phyloP scores from a whole-genome alignment of 2,888 invertebrate species.

The Melipona bicolor region DNA sequence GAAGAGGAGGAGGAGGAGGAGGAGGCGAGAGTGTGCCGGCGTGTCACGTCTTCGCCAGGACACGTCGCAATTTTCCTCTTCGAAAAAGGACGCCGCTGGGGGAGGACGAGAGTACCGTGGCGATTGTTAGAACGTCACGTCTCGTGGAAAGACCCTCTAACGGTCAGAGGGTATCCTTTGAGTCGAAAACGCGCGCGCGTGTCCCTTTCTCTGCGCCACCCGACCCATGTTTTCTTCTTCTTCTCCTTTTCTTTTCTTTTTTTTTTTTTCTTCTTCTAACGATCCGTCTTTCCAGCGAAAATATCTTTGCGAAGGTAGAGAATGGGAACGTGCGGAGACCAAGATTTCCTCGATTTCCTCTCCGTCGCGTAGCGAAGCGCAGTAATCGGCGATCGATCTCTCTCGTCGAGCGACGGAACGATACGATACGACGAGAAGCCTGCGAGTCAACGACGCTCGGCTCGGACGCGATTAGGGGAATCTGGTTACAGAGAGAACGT shows the following conservation, averaged over 20 bases:
- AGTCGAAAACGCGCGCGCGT: slow-evolving; percentile 15
- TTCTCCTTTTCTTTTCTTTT: slow-evolving; percentile 3
- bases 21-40: slow-evolving; percentile 7
- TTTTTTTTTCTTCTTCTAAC: slow-evolving; percentile 41
- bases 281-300: slow-evolving; percentile 27
- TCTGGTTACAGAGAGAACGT: background rate
- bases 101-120: slow-evolving; percentile 33
- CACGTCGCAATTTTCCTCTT: slow-evolving; percentile 72
- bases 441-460: background rate
- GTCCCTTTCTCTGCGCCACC: background rate
- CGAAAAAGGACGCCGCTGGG: slow-evolving; percentile 60
- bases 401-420: background rate
- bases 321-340: background rate
- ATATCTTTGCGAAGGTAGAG: background rate
- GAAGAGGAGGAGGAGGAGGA: background rate
- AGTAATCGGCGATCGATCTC: slow-evolving; percentile 12
- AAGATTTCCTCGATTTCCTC: slow-evolving; percentile 4
- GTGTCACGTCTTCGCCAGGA: slow-evolving; percentile 65
- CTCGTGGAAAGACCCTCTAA: slow-evolving; percentile 64
- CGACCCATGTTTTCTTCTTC: slow-evolving; percentile 14
- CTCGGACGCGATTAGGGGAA: background rate
- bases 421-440: slow-evolving; percentile 5
- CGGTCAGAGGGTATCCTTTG: slow-evolving; percentile 56
- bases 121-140: slow-evolving; percentile 70
- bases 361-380: background rate